These are phyloP conservation scores for Echiichthys vipera DNA, from an alignment of 2,797 vertebrate species.

Conservation along the genomic window DNA sequence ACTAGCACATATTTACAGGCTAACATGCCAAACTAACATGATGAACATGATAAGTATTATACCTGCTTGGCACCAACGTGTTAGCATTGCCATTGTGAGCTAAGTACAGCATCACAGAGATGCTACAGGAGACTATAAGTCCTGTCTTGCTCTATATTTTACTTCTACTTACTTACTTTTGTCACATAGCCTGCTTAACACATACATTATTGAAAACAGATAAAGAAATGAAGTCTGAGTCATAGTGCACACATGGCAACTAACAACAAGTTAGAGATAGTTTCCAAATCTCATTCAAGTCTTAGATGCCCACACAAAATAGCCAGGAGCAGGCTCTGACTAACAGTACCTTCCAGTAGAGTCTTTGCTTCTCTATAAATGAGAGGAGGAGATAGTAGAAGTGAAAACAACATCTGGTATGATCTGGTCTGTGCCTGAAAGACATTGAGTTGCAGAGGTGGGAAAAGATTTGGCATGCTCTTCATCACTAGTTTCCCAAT, in stretches of 20 bases:
- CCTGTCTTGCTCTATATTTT: neutral
- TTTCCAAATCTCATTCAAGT: slow-evolving; percentile 22
- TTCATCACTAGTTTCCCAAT: slow-evolving; percentile 24
- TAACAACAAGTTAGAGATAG: slow-evolving; percentile 17
- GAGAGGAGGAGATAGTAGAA: neutral
- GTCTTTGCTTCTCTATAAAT: slow-evolving; percentile 6
- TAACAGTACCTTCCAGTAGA: slow-evolving; percentile 18
- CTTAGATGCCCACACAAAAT: slow-evolving; percentile 29
- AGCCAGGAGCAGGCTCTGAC: slow-evolving; percentile 29
- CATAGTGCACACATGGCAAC: slow-evolving; percentile 26
- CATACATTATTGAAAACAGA: neutral
- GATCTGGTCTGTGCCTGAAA: neutral
- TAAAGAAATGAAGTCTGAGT: slow-evolving; percentile 33
- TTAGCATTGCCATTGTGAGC: neutral
- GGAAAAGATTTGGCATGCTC: slow-evolving; percentile 12
- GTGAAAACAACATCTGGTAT: slow-evolving; percentile 1
- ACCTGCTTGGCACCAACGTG: neutral
- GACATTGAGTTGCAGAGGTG: slow-evolving; percentile 14
- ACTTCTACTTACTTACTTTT: neutral
- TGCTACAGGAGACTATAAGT: too few species aligned
- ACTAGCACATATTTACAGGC: too few species aligned
- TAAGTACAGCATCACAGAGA: neutral
- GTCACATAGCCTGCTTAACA: neutral
- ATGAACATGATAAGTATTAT: neutral
- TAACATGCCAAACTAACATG: neutral